Conservation (phyloP, 2,888 invertebrate species). For the Pristionchus fissidentatus region DNA sequence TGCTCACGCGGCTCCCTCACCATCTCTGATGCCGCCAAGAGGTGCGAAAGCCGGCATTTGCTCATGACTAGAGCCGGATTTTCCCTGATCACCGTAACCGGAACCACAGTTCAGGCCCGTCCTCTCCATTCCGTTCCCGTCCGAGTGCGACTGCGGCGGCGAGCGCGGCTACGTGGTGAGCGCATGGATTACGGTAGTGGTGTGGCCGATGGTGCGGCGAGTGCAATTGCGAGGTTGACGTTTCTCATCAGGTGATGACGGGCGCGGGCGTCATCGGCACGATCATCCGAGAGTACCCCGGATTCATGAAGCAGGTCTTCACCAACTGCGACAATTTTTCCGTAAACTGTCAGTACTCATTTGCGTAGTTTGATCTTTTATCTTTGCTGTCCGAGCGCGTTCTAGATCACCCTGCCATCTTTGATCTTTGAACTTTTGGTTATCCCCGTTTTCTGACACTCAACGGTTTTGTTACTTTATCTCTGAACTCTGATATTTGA, state of each 20-base stretch:
- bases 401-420: no score
- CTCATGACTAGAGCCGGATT: not conserved
- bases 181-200: not conserved
- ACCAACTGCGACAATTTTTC: slow-evolving; percentile 36
- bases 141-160: slow-evolving; percentile 31
- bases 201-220: not conserved
- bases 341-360: not conserved
- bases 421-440: no score
- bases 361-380: no score
- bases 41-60: not conserved
- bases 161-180: slow-evolving; percentile 29
- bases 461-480: no score
- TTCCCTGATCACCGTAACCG: not conserved
- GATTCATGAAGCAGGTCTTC: slow-evolving; percentile 24
- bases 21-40: not conserved
- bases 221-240: not conserved
- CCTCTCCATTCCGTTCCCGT: slow-evolving; percentile 25
- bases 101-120: not conserved
- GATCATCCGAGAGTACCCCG: slow-evolving; percentile 29
- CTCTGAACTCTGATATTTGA: no score
- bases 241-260: slow-evolving; percentile 17
- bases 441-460: no score
- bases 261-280: not conserved
- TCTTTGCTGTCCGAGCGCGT: no score
- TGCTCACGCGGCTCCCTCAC: not conserved